Evolutionary conservation across 2,113 vertebrate species (phyloP).

Genomic region (Amia ocellicauda): DNA sequence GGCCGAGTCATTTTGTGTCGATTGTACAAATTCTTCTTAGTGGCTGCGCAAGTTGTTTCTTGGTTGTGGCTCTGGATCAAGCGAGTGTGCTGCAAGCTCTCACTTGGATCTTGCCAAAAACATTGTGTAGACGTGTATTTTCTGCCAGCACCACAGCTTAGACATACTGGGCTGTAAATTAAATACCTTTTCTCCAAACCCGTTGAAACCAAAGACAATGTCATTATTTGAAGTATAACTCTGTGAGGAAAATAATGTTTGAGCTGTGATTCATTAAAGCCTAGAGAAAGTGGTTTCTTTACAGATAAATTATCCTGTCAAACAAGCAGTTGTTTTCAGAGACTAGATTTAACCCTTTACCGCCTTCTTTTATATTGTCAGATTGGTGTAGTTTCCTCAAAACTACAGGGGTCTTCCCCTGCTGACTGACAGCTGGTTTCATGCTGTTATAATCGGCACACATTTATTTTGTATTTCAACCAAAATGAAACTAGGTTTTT

Average conservation of each 20-base stretch:
- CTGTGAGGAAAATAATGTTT: neutral
- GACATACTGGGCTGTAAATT: neutral
- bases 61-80: neutral
- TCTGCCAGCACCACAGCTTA: neutral
- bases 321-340: too few species aligned
- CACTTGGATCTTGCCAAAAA: neutral
- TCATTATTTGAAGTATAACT: neutral
- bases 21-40: neutral
- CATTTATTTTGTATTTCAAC: too few species aligned
- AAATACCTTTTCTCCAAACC: neutral
- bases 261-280: too few species aligned
- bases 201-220: slow-evolving; percentile 5
- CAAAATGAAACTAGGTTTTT: too few species aligned
- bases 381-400: neutral
- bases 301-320: too few species aligned
- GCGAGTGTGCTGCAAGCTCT: neutral
- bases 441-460: too few species aligned
- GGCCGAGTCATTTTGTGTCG: neutral
- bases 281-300: too few species aligned
- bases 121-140: neutral
- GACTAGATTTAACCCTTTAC: neutral
- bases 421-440: too few species aligned
- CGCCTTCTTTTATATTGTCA: neutral
- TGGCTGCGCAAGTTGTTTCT: neutral
- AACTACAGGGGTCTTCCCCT: neutral